Evolutionary conservation across 2,797 vertebrate species (phyloP).

Genomic region (Uromys caudimaculatus): DNA sequence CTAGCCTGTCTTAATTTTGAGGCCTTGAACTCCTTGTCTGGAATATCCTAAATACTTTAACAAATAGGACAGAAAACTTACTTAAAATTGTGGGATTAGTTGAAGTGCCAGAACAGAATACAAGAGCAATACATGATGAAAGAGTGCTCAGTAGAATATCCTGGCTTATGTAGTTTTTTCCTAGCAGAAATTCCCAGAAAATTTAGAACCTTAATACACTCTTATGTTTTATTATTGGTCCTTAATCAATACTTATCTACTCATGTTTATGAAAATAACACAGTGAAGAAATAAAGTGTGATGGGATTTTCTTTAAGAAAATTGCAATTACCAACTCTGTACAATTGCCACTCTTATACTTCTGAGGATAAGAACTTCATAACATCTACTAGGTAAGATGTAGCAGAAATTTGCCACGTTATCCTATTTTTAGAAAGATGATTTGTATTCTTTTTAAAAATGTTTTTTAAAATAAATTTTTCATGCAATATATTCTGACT

Average conservation of each 20-base stretch:
- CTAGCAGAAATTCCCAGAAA: conserved; percentile 32
- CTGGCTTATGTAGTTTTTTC: conserved; percentile 28
- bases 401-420: background rate
- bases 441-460: conserved; percentile 24
- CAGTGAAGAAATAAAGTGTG: background rate
- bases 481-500: background rate
- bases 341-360: background rate
- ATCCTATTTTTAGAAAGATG: background rate
- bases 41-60: background rate
- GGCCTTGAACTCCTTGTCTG: background rate
- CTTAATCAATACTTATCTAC: conserved; percentile 49
- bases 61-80: background rate
- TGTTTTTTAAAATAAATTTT: background rate
- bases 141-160: conserved; percentile 18
- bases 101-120: background rate
- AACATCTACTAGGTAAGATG: background rate
- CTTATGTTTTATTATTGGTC: conserved; percentile 52
- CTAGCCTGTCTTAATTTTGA: background rate
- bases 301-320: background rate
- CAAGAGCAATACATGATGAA: background rate
- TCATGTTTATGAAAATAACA: conserved; percentile 54
- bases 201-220: conserved; percentile 52
- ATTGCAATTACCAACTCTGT: background rate
- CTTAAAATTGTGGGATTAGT: background rate
- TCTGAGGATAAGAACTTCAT: conserved; percentile 8